Conservation (phyloP, 2,797 vertebrate species). For the Cyprinella venusta region DNA sequence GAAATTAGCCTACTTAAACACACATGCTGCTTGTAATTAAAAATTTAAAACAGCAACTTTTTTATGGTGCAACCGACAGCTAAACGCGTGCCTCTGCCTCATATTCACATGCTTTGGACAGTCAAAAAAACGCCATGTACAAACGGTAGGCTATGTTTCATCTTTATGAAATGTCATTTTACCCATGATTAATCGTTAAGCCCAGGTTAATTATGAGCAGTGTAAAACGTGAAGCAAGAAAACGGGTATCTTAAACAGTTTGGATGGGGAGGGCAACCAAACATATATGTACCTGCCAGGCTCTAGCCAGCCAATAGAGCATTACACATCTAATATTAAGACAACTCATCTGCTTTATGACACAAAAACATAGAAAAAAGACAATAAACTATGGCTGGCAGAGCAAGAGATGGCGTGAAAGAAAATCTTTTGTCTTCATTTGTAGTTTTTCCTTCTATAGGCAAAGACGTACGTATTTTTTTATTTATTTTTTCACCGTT, state of each 20-base stretch:
- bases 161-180: background rate
- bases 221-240: background rate
- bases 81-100: no score
- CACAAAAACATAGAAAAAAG: conserved; percentile 6
- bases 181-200: background rate
- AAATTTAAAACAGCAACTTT: no score
- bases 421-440: conserved; percentile 45
- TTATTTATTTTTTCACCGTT: conserved; percentile 13
- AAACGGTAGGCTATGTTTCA: no score
- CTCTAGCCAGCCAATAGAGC: conserved; percentile 1
- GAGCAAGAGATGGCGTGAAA: conserved; percentile 23
- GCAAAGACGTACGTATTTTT: conserved; percentile 10
- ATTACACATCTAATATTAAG: conserved; percentile 21
- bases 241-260: conserved; percentile 36
- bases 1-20: no score
- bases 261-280: conserved; percentile 36
- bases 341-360: conserved; percentile 11
- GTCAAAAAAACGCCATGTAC: no score
- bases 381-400: conserved; percentile 23
- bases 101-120: no score
- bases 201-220: background rate
- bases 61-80: no score
- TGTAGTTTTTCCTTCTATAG: conserved; percentile 29
- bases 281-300: conserved; percentile 43
- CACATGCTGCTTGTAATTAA: no score